phyloP scores from a whole-genome alignment of 2,888 invertebrate species.

The Morpho helenor region DNA sequence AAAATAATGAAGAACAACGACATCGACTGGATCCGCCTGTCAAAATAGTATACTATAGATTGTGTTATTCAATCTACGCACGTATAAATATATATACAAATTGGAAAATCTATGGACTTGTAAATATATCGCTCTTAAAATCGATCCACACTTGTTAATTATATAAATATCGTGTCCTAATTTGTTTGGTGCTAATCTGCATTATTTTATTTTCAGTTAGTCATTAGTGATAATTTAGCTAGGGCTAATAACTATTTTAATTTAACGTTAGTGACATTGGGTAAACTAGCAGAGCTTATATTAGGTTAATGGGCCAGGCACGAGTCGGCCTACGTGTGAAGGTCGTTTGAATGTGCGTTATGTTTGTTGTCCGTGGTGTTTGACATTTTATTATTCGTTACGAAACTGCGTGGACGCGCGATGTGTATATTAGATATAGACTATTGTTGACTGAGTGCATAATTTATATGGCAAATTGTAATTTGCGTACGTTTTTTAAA shows the following conservation, averaged over 20 bases:
- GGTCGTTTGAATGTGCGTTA: conserved; percentile 16
- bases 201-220: conserved; percentile 34
- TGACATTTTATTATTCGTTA: conserved; percentile 28
- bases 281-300: conserved; percentile 36
- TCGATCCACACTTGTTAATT: conserved; percentile 17
- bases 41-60: conserved; percentile 12
- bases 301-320: conserved; percentile 22
- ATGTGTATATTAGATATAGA: conserved; percentile 23
- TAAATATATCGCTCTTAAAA: conserved; percentile 8
- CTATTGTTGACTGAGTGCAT: conserved; percentile 65
- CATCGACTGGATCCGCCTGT: conserved; percentile 29
- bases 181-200: conserved; percentile 64
- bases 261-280: conserved; percentile 30
- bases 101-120: not conserved
- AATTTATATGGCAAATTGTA: conserved; percentile 58
- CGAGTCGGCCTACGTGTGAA: conserved; percentile 27
- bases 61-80: no score
- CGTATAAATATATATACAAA: not conserved
- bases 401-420: not conserved
- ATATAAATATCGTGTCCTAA: conserved; percentile 42
- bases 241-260: conserved; percentile 26
- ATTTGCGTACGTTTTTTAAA: conserved; percentile 45
- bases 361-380: conserved; percentile 27
- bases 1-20: conserved; percentile 22
- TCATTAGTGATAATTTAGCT: conserved; percentile 30